A percentile compares a stretch with the other conserved stretches of the same genome.
These are phyloP conservation scores for Latheticus oryzae DNA, from an alignment of 2,888 invertebrate species.

Conservation along the genomic window DNA sequence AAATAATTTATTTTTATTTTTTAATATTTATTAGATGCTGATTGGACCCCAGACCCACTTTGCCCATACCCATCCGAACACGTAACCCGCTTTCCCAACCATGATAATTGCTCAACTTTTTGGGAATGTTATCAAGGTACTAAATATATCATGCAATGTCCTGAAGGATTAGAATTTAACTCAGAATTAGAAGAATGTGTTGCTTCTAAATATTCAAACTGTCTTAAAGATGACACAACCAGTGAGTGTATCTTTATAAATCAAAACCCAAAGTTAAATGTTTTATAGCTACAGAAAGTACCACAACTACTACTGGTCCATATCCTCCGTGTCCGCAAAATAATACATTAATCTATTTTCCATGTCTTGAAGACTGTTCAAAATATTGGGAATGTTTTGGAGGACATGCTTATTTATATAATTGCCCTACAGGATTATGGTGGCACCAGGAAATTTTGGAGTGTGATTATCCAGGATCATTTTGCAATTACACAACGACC, in stretches of 20 bases:
- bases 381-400: constrained; percentile 34
- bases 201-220: constrained; percentile 15
- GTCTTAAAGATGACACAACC: too few relatives aligned
- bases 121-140: constrained; percentile 33
- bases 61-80: constrained; percentile 36
- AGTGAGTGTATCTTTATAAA: too few relatives aligned
- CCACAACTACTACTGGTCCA: constrained; percentile 2
- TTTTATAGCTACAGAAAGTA: too few relatives aligned
- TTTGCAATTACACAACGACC: constrained; percentile 6
- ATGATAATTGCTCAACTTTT: constrained; percentile 29
- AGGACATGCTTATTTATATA: constrained; percentile 4
- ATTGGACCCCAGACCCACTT: constrained; percentile 35
- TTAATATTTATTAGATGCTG: constrained; percentile 7
- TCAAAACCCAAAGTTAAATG: too few relatives aligned
- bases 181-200: constrained; percentile 16
- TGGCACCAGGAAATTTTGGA: constrained; percentile 25
- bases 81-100: constrained; percentile 25
- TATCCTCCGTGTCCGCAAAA: constrained; percentile 15
- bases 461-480: constrained; percentile 30
- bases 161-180: constrained; percentile 24
- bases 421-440: constrained; percentile 28
- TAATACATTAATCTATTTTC: constrained; percentile 9
- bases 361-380: constrained; percentile 30
- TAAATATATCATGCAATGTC: constrained; percentile 27
- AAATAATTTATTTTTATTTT: neutral